Percentiles rank a stretch among this genome's conserved stretches.
phyloP scores from a whole-genome alignment of 2,888 invertebrate genomes.

The Sphaeridia pumilis region DNA sequence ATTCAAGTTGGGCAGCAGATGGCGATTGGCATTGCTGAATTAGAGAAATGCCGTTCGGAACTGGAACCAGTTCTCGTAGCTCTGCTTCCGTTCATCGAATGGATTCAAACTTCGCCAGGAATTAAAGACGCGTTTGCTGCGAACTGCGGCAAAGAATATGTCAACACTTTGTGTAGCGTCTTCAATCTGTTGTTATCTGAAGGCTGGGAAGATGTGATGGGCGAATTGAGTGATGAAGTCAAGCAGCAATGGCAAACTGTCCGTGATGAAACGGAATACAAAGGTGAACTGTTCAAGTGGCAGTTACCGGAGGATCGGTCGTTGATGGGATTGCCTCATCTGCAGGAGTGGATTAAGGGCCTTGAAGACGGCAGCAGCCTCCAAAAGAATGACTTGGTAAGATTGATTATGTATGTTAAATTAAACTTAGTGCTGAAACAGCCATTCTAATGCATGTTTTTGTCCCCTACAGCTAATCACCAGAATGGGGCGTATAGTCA shows the following conservation, averaged over 20 bases:
- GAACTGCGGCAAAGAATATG: constrained; percentile 27
- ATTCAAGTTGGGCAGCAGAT: constrained; percentile 10
- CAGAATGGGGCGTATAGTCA: constrained; percentile 24
- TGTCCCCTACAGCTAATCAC: constrained; percentile 21
- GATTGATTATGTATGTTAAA: not conserved
- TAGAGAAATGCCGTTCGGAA: constrained; percentile 21
- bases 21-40: constrained; percentile 19
- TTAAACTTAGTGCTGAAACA: not conserved
- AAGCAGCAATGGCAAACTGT: constrained; percentile 12
- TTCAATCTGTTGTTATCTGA: constrained; percentile 25
- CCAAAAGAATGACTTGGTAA: constrained; percentile 10
- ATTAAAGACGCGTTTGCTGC: constrained; percentile 30
- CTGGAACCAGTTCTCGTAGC: constrained; percentile 26
- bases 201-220: constrained; percentile 21
- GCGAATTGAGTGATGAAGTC: constrained; percentile 2
- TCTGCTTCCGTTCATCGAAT: constrained; percentile 26
- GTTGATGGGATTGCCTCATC: constrained; percentile 21
- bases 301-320: constrained; percentile 30
- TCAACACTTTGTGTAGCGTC: constrained; percentile 24
- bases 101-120: constrained; percentile 28
- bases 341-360: constrained; percentile 9
- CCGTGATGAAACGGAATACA: not conserved
- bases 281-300: constrained; percentile 12
- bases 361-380: not conserved
- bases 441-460: not conserved